Percentiles rank a stretch among this genome's conserved stretches.
Conservation (phyloP, 2,113 vertebrate species). For the Phylloscopus trochiloides region DNA sequence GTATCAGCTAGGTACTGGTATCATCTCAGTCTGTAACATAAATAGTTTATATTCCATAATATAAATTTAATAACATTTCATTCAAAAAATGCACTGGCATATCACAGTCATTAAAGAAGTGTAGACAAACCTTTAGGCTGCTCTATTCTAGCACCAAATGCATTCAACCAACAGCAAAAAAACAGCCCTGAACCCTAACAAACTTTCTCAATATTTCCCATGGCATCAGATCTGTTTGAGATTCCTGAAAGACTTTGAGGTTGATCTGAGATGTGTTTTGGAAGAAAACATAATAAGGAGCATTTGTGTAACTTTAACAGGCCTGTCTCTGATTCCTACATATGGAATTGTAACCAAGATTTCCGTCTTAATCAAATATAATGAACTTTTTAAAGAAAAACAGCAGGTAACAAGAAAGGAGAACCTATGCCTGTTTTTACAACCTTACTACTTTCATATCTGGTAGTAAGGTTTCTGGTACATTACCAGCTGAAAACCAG, state of each 20-base stretch:
- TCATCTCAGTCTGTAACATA: not conserved
- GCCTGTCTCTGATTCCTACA: not conserved
- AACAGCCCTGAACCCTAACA: not conserved
- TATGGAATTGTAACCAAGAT: not conserved
- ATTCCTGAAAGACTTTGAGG: not conserved
- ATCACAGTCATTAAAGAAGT: not conserved
- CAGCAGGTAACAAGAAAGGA: not conserved
- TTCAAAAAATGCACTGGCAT: not conserved
- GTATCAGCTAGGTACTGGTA: not conserved
- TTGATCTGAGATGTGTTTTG: not conserved
- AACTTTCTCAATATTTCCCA: not conserved
- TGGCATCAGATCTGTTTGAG: not conserved
- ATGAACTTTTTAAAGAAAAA: not conserved
- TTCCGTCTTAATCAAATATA: conserved; percentile 5
- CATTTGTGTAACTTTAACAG: not conserved
- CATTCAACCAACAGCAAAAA: not conserved
- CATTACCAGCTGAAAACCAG: not conserved
- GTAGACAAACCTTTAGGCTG: not conserved
- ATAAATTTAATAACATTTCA: not conserved
- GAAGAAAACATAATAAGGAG: not conserved
- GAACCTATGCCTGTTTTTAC: not conserved
- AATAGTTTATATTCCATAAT: not conserved
- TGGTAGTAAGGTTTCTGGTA: not conserved
- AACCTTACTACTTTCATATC: not conserved
- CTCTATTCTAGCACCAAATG: not conserved